These are phyloP conservation scores for Melipona quadrifasciata DNA, from an alignment of 1,140 invertebrate species.

Conservation along the genomic window DNA sequence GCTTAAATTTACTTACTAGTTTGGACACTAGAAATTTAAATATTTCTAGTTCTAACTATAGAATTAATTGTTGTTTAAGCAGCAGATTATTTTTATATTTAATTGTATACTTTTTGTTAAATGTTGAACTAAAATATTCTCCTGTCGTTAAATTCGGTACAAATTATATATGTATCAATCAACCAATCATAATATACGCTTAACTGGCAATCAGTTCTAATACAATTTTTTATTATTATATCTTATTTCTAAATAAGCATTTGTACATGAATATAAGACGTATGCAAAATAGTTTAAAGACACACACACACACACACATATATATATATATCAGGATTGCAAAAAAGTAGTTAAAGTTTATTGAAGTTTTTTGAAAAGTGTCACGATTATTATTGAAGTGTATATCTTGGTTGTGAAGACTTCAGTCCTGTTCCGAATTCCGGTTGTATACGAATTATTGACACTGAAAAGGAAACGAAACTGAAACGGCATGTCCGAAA, in stretches of 20 bases:
- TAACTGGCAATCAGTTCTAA: background rate
- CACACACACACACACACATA: background rate
- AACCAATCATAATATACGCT: background rate
- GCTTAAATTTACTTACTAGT: background rate
- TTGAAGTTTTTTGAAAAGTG: background rate
- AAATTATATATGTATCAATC: background rate
- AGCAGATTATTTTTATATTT: background rate
- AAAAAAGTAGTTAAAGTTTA: background rate
- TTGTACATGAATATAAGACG: background rate
- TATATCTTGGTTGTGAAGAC: slow-evolving; percentile 3
- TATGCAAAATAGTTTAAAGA: background rate
- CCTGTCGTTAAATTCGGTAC: background rate
- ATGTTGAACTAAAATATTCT: background rate
- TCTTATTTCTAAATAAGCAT: background rate
- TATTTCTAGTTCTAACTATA: background rate
- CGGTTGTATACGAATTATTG: slow-evolving; percentile 42
- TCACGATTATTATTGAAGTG: background rate
- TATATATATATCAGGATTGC: background rate
- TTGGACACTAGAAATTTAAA: background rate
- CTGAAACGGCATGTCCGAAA: slow-evolving; percentile 67
- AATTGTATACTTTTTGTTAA: background rate
- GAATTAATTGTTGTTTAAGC: background rate
- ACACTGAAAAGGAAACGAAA: slow-evolving; percentile 66
- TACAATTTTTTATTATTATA: background rate
- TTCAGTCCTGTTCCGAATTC: slow-evolving; percentile 71